These are phyloP conservation scores for Rhopilema esculentum DNA, from an alignment of 30 jellyfish, hydroid and myxozoan genomes.

Conservation along the genomic window DNA sequence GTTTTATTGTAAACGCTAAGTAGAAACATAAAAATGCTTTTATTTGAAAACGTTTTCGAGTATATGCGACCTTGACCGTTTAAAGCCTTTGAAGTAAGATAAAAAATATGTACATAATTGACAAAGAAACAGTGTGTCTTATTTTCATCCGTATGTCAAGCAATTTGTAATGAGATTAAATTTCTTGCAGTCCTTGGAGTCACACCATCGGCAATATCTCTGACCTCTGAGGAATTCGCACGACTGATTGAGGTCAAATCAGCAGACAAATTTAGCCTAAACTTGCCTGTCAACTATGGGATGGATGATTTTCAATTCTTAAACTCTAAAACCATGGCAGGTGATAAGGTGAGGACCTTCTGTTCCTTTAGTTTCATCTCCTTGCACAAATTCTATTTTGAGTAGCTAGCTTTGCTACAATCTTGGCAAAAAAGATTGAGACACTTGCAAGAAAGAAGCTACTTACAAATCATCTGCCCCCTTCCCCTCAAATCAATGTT, in stretches of 20 bases:
- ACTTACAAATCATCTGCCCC: too few species aligned
- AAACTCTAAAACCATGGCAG: background rate
- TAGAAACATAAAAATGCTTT: too few species aligned
- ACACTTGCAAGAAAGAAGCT: too few species aligned
- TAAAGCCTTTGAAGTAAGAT: too few species aligned
- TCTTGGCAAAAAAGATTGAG: background rate
- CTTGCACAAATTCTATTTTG: background rate
- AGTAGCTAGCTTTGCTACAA: background rate
- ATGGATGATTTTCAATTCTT: background rate
- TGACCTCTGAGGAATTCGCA: conserved; percentile 27
- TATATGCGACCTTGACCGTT: too few species aligned
- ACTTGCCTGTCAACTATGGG: background rate
- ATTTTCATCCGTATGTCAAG: too few species aligned
- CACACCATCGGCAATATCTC: conserved; percentile 53
- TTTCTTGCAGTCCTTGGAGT: conserved; percentile 48
- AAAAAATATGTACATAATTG: too few species aligned
- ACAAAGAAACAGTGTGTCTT: too few species aligned
- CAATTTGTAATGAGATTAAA: too few species aligned
- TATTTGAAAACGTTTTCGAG: too few species aligned
- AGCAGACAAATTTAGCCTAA: conserved; percentile 1
- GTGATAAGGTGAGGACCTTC: background rate
- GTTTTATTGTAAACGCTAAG: too few species aligned
- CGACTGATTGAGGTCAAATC: conserved; percentile 28
- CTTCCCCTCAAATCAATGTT: too few species aligned
- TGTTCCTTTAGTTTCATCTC: background rate